A percentile compares a stretch with the other conserved stretches of the same genome.
Evolutionary conservation across 2,888 invertebrate species (phyloP).

Genomic region (Caenorhabditis afra): DNA sequence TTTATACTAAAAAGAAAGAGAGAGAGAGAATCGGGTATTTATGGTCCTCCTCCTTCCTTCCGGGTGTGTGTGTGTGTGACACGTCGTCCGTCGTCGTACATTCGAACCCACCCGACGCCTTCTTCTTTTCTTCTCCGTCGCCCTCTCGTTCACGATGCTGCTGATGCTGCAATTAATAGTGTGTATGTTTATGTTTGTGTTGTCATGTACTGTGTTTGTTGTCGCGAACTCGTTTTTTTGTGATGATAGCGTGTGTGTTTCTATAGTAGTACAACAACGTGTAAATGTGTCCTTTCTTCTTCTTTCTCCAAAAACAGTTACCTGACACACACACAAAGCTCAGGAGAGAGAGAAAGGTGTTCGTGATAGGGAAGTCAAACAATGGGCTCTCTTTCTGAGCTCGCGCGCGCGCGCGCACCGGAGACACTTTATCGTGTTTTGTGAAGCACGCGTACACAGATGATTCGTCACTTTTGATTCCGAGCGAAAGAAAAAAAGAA

Average conservation of each 20-base stretch:
- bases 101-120: not conserved
- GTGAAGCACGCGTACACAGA: not conserved
- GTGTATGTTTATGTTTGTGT: too few species aligned
- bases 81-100: conserved; percentile 7
- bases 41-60: conserved; percentile 2
- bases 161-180: too few species aligned
- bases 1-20: not conserved
- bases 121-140: conserved; percentile 2
- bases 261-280: too few species aligned
- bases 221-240: not conserved
- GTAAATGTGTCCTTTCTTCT: conserved; percentile 8
- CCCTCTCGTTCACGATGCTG: not conserved
- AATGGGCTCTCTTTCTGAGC: too few species aligned
- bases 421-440: conserved; percentile 2
- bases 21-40: not conserved
- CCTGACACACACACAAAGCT: too few species aligned
- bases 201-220: not conserved
- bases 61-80: conserved; percentile 7
- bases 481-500: not conserved
- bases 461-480: conserved; percentile 10
- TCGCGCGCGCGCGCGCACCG: too few species aligned
- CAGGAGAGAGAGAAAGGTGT: too few species aligned
- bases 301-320: conserved; percentile 19
- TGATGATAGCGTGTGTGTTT: not conserved
- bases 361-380: conserved; percentile 58